Conservation (phyloP, 2,888 invertebrate genomes). For the Hirudinaria manillensis region DNA sequence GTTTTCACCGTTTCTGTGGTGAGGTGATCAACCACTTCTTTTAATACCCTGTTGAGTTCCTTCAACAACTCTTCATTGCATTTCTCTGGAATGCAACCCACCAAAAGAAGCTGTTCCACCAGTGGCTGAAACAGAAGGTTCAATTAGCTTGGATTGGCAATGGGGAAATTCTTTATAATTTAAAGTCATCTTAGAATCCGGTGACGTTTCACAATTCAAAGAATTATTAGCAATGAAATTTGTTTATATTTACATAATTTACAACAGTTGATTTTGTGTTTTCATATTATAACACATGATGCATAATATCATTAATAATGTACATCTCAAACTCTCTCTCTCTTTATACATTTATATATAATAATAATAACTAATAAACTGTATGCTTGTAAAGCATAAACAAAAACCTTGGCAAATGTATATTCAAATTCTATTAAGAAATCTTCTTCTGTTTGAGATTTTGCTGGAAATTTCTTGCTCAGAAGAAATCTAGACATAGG, state of each 20-base stretch:
- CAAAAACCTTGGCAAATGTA: background rate
- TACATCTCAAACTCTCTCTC: too few species aligned
- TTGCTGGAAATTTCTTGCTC: background rate
- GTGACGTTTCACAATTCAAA: too few species aligned
- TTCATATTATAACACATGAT: too few species aligned
- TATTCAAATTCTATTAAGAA: constrained; percentile 10
- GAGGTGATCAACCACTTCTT: constrained; percentile 1
- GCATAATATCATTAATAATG: too few species aligned
- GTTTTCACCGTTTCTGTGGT: background rate
- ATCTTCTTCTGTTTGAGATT: constrained; percentile 13
- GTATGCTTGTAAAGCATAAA: background rate
- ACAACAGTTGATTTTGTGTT: too few species aligned
- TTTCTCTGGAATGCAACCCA: background rate
- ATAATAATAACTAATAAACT: background rate
- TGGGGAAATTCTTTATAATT: too few species aligned
- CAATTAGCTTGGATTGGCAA: too few species aligned
- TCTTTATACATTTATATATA: too few species aligned
- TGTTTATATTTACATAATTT: too few species aligned
- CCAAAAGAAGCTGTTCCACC: constrained; percentile 5
- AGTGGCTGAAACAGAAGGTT: constrained; percentile 4
- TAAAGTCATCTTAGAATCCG: too few species aligned
- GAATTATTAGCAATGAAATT: too few species aligned
- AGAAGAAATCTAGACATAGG: background rate
- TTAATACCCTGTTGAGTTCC: background rate
- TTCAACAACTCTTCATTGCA: constrained; percentile 5